phyloP scores from a whole-genome alignment of 1,140 invertebrate genomes.

The Eumaeus atala region DNA sequence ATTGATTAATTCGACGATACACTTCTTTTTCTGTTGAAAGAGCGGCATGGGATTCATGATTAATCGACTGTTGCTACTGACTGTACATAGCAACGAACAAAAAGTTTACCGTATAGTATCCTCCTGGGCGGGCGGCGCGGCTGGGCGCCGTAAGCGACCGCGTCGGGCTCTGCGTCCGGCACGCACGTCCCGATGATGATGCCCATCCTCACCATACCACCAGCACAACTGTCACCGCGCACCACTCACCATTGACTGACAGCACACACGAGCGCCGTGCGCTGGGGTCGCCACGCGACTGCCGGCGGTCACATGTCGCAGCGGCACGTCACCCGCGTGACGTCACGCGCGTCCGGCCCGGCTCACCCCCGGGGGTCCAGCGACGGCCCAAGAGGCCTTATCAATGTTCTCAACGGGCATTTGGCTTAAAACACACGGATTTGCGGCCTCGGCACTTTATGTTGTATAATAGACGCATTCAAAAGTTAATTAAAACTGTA shows the following conservation, averaged over 20 bases:
- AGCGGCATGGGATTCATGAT: too few species aligned
- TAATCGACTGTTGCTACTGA: too few species aligned
- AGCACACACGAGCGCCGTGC: neutral
- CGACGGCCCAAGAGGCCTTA: neutral
- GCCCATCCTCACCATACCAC: slow-evolving; percentile 74
- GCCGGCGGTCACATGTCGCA: neutral
- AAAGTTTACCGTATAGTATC: slow-evolving; percentile 58
- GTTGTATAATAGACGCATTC: too few species aligned
- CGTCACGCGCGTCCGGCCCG: neutral
- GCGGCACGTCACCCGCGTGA: neutral
- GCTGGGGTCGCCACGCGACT: neutral
- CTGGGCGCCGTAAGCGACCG: slow-evolving; percentile 58
- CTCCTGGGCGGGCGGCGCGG: slow-evolving; percentile 44
- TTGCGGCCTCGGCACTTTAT: too few species aligned
- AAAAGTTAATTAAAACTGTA: too few species aligned
- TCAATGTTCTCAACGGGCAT: too few species aligned
- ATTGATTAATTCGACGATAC: too few species aligned
- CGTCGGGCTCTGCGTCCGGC: slow-evolving; percentile 79
- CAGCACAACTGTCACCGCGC: neutral
- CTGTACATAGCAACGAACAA: too few species aligned
- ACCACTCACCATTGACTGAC: neutral
- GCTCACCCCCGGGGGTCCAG: neutral
- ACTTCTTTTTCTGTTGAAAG: too few species aligned
- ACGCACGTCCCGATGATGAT: slow-evolving; percentile 85
- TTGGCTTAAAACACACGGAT: too few species aligned